Evolutionary conservation across 2,888 invertebrate genomes (phyloP).

Genomic region (Incurvaria masculella): DNA sequence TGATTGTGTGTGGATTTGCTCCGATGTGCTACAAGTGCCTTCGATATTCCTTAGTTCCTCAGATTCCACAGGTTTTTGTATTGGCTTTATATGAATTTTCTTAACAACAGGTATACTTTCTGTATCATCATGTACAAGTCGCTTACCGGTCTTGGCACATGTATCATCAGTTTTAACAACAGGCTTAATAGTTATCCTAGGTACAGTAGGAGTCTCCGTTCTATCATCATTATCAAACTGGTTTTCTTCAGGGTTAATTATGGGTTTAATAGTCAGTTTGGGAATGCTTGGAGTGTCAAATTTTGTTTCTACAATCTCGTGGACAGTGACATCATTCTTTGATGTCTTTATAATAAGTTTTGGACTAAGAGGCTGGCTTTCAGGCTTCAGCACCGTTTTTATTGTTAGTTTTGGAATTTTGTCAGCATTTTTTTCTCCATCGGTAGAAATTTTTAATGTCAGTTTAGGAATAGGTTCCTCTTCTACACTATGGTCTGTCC

Average conservation of each 20-base stretch:
- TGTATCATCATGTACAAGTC: slow-evolving; percentile 24
- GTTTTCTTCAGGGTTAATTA: slow-evolving; percentile 1
- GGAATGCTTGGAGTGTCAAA: slow-evolving; percentile 22
- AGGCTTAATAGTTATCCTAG: slow-evolving; percentile 59
- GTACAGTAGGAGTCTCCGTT: slow-evolving; percentile 45
- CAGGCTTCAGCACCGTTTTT: slow-evolving; percentile 37
- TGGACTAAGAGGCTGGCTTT: slow-evolving; percentile 42
- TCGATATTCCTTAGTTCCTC: slow-evolving; percentile 8
- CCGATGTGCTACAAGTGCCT: slow-evolving; percentile 28
- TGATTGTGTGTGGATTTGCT: slow-evolving; percentile 49
- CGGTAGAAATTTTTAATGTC: slow-evolving; percentile 38
- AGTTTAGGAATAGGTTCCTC: slow-evolving; percentile 35
- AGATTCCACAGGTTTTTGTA: slow-evolving; percentile 7
- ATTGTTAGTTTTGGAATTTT: slow-evolving; percentile 48
- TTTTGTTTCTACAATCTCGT: slow-evolving; percentile 22
- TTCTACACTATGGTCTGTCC: slow-evolving; percentile 30
- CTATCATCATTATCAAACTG: slow-evolving; percentile 22
- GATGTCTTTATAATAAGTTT: slow-evolving; percentile 50
- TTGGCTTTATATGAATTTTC: slow-evolving; percentile 47
- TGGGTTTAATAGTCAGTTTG: slow-evolving; percentile 24
- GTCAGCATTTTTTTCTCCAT: slow-evolving; percentile 34
- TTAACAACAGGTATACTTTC: slow-evolving; percentile 43
- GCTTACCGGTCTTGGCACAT: slow-evolving; percentile 25
- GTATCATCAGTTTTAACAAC: slow-evolving; percentile 32
- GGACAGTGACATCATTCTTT: slow-evolving; percentile 33